Evolutionary conservation across 2,888 invertebrate species (phyloP).

Genomic region (Amiota minor): DNA sequence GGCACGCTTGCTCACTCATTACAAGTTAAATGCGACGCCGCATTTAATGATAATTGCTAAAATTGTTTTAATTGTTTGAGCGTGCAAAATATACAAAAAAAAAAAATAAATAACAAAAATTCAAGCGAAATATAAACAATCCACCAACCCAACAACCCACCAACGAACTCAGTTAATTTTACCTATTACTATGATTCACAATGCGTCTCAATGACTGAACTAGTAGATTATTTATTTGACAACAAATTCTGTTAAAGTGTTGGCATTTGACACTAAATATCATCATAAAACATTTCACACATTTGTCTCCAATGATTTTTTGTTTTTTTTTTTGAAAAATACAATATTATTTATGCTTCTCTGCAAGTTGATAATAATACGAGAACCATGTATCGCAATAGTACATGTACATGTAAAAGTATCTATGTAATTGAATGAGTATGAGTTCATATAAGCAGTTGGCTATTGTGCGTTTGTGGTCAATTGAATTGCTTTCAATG

Average conservation of each 20-base stretch:
- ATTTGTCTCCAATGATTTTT: constrained; percentile 37
- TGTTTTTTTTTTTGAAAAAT: no score
- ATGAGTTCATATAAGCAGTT: background rate
- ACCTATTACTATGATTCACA: no score
- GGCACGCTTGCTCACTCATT: background rate
- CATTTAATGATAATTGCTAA: constrained; percentile 41
- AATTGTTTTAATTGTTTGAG: constrained; percentile 52
- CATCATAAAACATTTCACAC: background rate
- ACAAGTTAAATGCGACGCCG: constrained; percentile 1
- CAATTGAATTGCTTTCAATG: constrained; percentile 24
- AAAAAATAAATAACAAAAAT: background rate
- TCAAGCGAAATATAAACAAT: no score
- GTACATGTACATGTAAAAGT: background rate
- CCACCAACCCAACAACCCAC: no score
- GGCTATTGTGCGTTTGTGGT: constrained; percentile 4
- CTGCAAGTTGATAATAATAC: background rate
- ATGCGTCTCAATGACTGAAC: no score
- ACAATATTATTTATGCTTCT: constrained; percentile 2
- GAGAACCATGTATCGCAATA: background rate
- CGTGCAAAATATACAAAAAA: constrained; percentile 29
- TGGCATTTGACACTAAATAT: no score
- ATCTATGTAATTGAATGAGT: background rate
- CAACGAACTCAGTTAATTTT: no score
- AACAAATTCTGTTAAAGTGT: no score
- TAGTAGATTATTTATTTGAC: no score